Evolutionary conservation across 2,797 vertebrate genomes (phyloP).

Genomic region (Chelon labrosus): DNA sequence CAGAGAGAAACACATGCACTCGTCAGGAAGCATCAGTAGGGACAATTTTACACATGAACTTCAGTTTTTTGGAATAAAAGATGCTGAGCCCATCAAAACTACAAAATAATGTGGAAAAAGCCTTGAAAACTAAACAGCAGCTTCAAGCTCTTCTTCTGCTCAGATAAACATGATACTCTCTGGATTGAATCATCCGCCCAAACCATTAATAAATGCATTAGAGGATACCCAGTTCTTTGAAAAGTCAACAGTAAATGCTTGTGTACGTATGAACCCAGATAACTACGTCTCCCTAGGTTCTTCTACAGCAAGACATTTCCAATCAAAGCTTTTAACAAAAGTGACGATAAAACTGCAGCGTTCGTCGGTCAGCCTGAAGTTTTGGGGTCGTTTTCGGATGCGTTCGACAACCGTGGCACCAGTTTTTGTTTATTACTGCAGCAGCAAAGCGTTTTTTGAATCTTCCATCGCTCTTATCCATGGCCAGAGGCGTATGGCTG

Average conservation of each 20-base stretch:
- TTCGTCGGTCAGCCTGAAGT: not conserved
- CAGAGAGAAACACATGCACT: constrained; percentile 10
- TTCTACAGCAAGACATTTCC: not conserved
- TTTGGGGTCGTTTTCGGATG: not conserved
- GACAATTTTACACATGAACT: not conserved
- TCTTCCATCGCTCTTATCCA: not conserved
- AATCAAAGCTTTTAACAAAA: constrained; percentile 1
- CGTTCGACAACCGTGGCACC: not conserved
- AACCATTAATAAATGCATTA: constrained; percentile 5
- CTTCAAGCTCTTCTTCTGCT: constrained; percentile 1
- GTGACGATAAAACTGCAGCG: not conserved
- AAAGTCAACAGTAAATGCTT: not conserved
- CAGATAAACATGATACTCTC: not conserved
- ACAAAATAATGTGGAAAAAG: not conserved
- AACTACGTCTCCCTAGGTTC: not conserved
- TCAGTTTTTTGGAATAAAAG: constrained; percentile 4
- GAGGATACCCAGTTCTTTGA: not conserved
- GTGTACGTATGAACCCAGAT: not conserved
- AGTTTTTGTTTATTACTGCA: not conserved
- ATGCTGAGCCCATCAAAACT: not conserved
- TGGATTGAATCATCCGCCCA: constrained; percentile 1
- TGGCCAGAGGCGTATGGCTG: not conserved
- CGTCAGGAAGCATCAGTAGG: not conserved
- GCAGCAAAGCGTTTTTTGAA: not conserved
- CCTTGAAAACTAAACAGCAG: no score